Percentiles rank a stretch among this genome's conserved stretches.
Conservation (phyloP, 2,888 invertebrate genomes). For the Cephus rjabovi region DNA sequence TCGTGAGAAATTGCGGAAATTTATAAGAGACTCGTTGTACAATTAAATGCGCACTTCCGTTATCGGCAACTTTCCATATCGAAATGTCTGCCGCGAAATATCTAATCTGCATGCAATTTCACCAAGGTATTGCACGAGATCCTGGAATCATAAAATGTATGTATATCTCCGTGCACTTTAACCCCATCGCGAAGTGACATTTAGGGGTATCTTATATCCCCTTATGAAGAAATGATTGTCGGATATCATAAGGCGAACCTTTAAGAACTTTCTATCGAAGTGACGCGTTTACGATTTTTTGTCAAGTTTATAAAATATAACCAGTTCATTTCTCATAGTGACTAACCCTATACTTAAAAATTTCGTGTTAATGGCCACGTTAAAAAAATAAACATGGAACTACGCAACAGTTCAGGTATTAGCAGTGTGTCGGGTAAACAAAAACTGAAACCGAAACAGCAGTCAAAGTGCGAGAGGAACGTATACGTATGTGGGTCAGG, state of each 20-base stretch:
- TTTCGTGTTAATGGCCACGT: background rate
- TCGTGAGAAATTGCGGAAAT: background rate
- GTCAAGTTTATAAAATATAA: background rate
- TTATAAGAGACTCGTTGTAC: background rate
- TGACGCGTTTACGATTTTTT: background rate
- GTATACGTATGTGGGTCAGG: constrained; percentile 20
- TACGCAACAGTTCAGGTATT: background rate
- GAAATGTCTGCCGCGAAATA: background rate
- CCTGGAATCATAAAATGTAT: background rate
- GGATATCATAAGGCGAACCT: too few relatives aligned
- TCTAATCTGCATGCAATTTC: background rate
- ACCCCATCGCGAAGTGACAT: background rate
- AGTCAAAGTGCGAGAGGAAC: constrained; percentile 3
- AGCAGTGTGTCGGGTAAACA: background rate
- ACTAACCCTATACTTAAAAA: background rate
- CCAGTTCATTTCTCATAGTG: background rate
- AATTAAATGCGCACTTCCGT: background rate
- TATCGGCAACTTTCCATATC: background rate
- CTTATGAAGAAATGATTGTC: background rate
- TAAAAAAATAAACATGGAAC: background rate
- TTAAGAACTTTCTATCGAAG: background rate
- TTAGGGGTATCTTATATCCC: background rate
- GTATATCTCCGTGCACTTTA: background rate
- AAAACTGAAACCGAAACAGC: constrained; percentile 6
- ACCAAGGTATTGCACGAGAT: background rate